Conservation (phyloP, 2,113 vertebrate species). For the Dromaius novaehollandiae region DNA sequence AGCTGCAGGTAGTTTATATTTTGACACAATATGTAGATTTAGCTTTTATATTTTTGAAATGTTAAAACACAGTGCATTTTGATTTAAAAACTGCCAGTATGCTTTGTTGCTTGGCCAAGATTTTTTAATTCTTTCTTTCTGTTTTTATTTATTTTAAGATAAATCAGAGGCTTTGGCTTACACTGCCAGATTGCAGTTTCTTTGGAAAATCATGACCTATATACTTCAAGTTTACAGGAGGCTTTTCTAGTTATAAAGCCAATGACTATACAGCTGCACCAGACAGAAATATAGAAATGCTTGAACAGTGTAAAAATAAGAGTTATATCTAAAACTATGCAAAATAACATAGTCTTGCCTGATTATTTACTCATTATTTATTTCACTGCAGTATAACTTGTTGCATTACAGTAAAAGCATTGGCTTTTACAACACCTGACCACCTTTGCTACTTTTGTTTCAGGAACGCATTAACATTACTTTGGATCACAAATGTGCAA, state of each 20-base stretch:
- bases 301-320: not conserved
- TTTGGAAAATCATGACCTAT: not conserved
- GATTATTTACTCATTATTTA: not conserved
- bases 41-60: not conserved
- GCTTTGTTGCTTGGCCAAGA: not conserved
- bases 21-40: not conserved
- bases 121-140: not conserved
- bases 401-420: not conserved
- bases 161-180: not conserved
- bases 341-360: not conserved
- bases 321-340: not conserved
- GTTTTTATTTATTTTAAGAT: not conserved
- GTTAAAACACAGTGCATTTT: not conserved
- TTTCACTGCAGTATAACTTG: not conserved
- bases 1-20: not conserved
- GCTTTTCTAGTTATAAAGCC: not conserved
- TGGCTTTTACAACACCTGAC: not conserved
- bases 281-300: not conserved
- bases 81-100: not conserved
- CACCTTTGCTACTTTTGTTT: slow-evolving; percentile 48
- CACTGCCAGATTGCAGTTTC: not conserved
- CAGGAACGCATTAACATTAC: slow-evolving; percentile 92
- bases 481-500: slow-evolving; percentile 94
- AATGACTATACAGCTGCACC: not conserved
- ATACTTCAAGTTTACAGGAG: not conserved